Percentiles rank a stretch among this genome's conserved stretches.
phyloP scores from a whole-genome alignment of 2,888 invertebrate species.

The Hofmannophila pseudospretella region DNA sequence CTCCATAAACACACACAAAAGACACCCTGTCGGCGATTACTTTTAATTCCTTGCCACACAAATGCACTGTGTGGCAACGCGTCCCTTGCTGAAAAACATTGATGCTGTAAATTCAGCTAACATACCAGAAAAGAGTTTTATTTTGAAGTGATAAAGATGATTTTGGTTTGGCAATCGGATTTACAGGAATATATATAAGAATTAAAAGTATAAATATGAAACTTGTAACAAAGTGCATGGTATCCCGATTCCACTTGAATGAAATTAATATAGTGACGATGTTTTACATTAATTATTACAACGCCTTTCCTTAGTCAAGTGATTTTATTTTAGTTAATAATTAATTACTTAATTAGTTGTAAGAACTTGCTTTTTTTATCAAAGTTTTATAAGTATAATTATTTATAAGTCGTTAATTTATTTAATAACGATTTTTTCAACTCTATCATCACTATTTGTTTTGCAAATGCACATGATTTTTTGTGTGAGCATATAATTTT shows the following conservation, averaged over 20 bases:
- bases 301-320: too few species aligned
- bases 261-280: not conserved
- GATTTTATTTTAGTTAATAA: too few species aligned
- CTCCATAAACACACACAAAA: not conserved
- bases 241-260: not conserved
- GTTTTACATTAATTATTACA: too few species aligned
- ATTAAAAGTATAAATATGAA: not conserved
- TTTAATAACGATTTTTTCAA: too few species aligned
- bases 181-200: not conserved
- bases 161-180: not conserved
- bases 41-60: not conserved
- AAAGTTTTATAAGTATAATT: too few species aligned
- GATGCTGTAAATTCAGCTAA: not conserved
- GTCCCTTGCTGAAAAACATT: not conserved
- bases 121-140: not conserved
- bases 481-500: too few species aligned
- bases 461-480: too few species aligned
- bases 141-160: not conserved
- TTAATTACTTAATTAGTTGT: too few species aligned
- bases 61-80: not conserved
- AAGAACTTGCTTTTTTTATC: too few species aligned
- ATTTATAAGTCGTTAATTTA: too few species aligned
- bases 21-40: not conserved
- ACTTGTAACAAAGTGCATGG: conserved; percentile 1
- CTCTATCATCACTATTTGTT: too few species aligned